Conservation (phyloP, 2,888 invertebrate genomes). For the Hirtodrosophila trivittata region DNA sequence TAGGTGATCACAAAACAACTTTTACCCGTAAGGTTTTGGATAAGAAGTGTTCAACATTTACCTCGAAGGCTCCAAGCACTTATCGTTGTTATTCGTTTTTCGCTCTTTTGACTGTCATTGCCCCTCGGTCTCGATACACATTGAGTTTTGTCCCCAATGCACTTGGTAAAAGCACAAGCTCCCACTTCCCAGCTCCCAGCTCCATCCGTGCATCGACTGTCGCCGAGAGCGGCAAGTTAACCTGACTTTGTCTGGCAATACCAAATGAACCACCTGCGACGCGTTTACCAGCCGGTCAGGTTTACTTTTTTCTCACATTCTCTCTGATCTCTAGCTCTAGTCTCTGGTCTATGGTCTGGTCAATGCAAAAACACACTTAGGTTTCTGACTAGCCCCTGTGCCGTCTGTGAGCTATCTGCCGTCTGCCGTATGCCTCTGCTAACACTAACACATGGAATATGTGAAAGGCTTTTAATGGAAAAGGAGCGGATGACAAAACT, state of each 20-base stretch:
- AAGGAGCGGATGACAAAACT: slow-evolving; percentile 25
- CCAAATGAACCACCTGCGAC: slow-evolving; percentile 50
- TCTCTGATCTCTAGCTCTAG: slow-evolving; percentile 5
- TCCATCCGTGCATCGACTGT: slow-evolving; percentile 23
- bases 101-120: slow-evolving; percentile 23
- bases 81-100: slow-evolving; percentile 23
- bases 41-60: slow-evolving; percentile 61
- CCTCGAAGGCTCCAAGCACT: slow-evolving; percentile 29
- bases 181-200: neutral
- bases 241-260: slow-evolving; percentile 27
- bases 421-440: too few species aligned
- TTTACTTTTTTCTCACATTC: slow-evolving; percentile 41
- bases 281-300: slow-evolving; percentile 50
- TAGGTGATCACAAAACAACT: slow-evolving; percentile 57
- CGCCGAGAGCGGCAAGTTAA: slow-evolving; percentile 38
- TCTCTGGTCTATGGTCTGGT: slow-evolving; percentile 8
- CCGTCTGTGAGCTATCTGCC: slow-evolving; percentile 9
- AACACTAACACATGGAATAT: slow-evolving; percentile 27
- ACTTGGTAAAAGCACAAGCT: too few species aligned
- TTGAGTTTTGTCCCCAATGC: slow-evolving; percentile 61
- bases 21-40: slow-evolving; percentile 66
- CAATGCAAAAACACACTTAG: slow-evolving; percentile 15
- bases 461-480: slow-evolving; percentile 48
- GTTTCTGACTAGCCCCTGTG: slow-evolving; percentile 41
- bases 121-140: slow-evolving; percentile 46